phyloP scores from a whole-genome alignment of 2,797 vertebrate genomes.

The Carapus acus region DNA sequence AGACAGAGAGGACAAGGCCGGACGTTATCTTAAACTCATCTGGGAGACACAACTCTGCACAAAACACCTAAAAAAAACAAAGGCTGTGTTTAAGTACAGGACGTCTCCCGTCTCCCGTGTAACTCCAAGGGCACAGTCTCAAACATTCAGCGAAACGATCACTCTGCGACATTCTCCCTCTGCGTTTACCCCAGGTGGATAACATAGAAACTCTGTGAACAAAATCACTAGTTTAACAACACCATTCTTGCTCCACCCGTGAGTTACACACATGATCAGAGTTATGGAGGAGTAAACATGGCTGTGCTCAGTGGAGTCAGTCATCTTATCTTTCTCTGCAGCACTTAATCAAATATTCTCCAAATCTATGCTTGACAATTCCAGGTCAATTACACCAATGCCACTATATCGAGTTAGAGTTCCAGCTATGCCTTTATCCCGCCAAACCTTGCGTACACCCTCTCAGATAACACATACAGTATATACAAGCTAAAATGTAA shows the following conservation, averaged over 20 bases:
- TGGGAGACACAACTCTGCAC: constrained; percentile 38
- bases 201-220: constrained; percentile 17
- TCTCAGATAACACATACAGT: constrained; percentile 46
- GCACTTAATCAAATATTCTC: constrained; percentile 28
- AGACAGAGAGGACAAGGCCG: constrained; percentile 23
- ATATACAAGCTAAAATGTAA: constrained; percentile 28
- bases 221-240: constrained; percentile 4
- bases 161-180: constrained; percentile 3
- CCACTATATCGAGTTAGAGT: constrained; percentile 1
- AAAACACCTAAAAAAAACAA: too few relatives aligned
- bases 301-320: not conserved
- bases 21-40: constrained; percentile 43
- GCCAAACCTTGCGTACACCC: constrained; percentile 38
- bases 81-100: constrained; percentile 42
- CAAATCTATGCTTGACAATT: constrained; percentile 24
- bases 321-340: constrained; percentile 24
- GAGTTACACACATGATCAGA: constrained; percentile 13
- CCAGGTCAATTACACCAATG: constrained; percentile 26
- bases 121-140: constrained; percentile 51
- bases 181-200: constrained; percentile 1
- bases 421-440: constrained; percentile 25
- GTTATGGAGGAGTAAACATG: constrained; percentile 20
- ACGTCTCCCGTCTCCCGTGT: constrained; percentile 36
- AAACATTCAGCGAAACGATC: constrained; percentile 29
- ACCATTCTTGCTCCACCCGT: constrained; percentile 9